Evolutionary conservation across 2,888 invertebrate species (phyloP).

Genomic region (Scaptodrosophila latifasciaeformis): DNA sequence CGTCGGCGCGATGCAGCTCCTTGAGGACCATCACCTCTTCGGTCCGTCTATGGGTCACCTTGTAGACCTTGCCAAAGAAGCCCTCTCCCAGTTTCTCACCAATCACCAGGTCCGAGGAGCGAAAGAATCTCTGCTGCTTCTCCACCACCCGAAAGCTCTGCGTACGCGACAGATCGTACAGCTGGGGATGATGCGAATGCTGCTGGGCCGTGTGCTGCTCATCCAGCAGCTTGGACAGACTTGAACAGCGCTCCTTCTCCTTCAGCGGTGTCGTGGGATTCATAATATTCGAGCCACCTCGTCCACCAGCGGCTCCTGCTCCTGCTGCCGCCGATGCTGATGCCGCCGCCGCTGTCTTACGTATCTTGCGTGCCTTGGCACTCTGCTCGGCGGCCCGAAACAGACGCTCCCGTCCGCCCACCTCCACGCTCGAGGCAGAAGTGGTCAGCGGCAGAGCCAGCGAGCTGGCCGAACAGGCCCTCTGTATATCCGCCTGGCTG

Average conservation of each 20-base stretch:
- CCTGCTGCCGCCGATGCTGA: slow-evolving; percentile 39
- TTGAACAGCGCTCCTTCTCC: slow-evolving; percentile 89
- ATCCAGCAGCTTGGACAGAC: slow-evolving; percentile 88
- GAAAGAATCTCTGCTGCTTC: slow-evolving; percentile 84
- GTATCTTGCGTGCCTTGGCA: slow-evolving; percentile 79
- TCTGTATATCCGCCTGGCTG: slow-evolving; percentile 75
- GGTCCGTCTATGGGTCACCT: slow-evolving; percentile 92
- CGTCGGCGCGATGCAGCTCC: slow-evolving; percentile 93
- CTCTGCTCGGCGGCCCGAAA: slow-evolving; percentile 75
- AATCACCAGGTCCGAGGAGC: slow-evolving; percentile 91
- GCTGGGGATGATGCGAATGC: slow-evolving; percentile 61
- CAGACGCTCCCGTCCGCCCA: slow-evolving; percentile 69
- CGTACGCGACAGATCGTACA: slow-evolving; percentile 87
- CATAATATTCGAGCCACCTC: slow-evolving; percentile 7
- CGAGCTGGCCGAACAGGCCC: slow-evolving; percentile 58
- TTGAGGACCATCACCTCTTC: slow-evolving; percentile 97
- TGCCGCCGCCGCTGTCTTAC: slow-evolving; percentile 53
- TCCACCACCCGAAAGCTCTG: slow-evolving; percentile 86
- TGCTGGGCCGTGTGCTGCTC: slow-evolving; percentile 77
- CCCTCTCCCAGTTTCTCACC: slow-evolving; percentile 94
- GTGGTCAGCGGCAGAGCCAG: slow-evolving; percentile 68
- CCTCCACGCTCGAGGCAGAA: slow-evolving; percentile 69
- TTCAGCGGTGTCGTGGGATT: slow-evolving; percentile 72
- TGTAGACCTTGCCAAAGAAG: slow-evolving; percentile 94
- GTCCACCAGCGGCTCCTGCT: background rate